phyloP scores from a whole-genome alignment of 1,140 invertebrate species.

The Drosophila pectinifera region DNA sequence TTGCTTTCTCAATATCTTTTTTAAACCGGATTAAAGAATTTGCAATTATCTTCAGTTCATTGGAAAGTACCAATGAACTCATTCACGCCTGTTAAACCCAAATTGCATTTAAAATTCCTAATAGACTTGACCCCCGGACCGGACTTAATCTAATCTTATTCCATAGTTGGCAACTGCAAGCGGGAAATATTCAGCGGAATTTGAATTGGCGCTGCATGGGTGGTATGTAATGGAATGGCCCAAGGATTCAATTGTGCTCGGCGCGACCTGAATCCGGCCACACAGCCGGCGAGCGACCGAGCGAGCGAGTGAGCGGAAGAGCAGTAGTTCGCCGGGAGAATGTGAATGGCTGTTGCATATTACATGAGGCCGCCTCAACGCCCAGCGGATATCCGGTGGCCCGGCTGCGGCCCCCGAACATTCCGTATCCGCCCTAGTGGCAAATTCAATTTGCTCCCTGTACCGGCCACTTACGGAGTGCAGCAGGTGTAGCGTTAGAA shows the following conservation, averaged over 20 bases:
- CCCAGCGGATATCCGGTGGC: slow-evolving; percentile 66
- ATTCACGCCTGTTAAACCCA: slow-evolving; percentile 18
- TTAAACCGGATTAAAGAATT: background rate
- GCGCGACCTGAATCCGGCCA: slow-evolving; percentile 46
- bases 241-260: slow-evolving; percentile 62
- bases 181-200: slow-evolving; percentile 41
- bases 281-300: background rate
- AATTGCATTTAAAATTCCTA: slow-evolving; percentile 76
- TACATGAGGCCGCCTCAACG: slow-evolving; percentile 56
- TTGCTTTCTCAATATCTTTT: background rate
- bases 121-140: slow-evolving; percentile 18
- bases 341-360: slow-evolving; percentile 62
- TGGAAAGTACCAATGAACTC: background rate
- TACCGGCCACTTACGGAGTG: slow-evolving; percentile 43
- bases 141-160: slow-evolving; percentile 58
- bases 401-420: slow-evolving; percentile 12
- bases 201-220: slow-evolving; percentile 20
- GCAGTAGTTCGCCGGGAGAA: slow-evolving; percentile 12
- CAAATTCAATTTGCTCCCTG: slow-evolving; percentile 67
- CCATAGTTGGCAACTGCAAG: slow-evolving; percentile 37
- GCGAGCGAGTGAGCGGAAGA: slow-evolving; percentile 7
- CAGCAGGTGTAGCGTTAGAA: slow-evolving; percentile 44
- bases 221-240: slow-evolving; percentile 12
- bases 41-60: background rate
- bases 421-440: slow-evolving; percentile 21